Base-by-base conservation (phyloP, 2,113 vertebrate species). In the Noturus placidus region DNA sequence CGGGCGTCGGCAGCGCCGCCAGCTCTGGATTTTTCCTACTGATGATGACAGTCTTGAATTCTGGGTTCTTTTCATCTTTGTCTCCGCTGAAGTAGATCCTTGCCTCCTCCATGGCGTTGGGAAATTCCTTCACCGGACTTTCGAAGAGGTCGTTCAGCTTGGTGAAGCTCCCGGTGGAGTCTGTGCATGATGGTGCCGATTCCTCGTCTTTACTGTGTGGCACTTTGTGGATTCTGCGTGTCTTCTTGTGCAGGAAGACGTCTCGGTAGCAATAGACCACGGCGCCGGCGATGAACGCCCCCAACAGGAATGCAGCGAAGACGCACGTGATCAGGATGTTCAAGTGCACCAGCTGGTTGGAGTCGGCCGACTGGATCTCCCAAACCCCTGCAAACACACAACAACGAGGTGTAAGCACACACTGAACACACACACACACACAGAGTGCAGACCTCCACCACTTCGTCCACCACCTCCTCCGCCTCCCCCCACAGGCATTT, bases 341-440 rank as follows among this genome's bases (percentile, higher is more conserved):
- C 97, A 99, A 97, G 91, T 99, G 98, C 27, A 99, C 98, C 98
- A 99, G 97, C 95, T 99, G 98, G 94, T 97, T 98, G 87, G 97
- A 96, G 61, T 99, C 97, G 90, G 97, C 97, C 20, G 97, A 97
- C 87, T 97, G 98, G 38, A 96, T 97, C 93, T 99, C 98, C 98
- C 97, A 99, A 42, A 95, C 90, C 86, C 95, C 95, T 96, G 94
- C 25, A 92, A 93, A 91, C 91, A 90, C 92, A 89, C 61, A 81
- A 59, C n/a, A 70, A 15, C 3, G 3, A 76, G 14, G 35, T 33
- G 25, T 50, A 67, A 56, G 67, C 30, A 15, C 54, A 80, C 67
- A 77, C 25, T 54, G 46, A 35, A 67, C 1, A 89, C 56, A 72
- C 30, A 63, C 30, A 72, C 46, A 74, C 46, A 56, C 69, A 20